Percentiles rank a stretch among this genome's conserved stretches.
Evolutionary conservation across 2,113 vertebrate species (phyloP).

Genomic region (Canis aureus): DNA sequence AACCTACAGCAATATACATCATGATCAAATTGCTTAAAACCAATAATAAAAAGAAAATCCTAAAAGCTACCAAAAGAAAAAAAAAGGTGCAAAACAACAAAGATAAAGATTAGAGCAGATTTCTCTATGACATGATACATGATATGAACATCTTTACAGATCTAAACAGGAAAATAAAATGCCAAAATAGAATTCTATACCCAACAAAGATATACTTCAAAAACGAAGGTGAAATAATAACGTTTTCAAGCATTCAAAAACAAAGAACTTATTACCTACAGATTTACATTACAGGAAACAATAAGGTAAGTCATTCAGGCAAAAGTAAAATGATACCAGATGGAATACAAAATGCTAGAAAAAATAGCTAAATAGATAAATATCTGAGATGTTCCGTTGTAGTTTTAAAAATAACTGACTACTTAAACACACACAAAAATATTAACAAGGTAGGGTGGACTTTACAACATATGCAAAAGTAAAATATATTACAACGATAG

Average conservation of each 20-base stretch:
- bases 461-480: not conserved
- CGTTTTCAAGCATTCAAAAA: not conserved
- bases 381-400: not conserved
- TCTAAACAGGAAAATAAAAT: not conserved
- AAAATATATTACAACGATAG: not conserved
- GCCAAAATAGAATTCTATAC: not conserved
- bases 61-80: conserved; percentile 15
- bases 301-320: not conserved
- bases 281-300: not conserved
- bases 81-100: not conserved
- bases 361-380: not conserved
- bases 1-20: not conserved
- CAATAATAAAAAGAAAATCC: not conserved
- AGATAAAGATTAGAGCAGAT: not conserved
- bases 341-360: not conserved
- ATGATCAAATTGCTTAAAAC: conserved; percentile 21
- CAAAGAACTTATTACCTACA: not conserved
- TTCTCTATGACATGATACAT: not conserved
- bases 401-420: not conserved
- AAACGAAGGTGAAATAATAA: not conserved
- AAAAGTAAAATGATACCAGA: conserved; percentile 34
- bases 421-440: not conserved
- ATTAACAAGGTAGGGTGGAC: not conserved
- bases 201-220: not conserved
- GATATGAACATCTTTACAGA: not conserved